Evolutionary conservation across 2,888 invertebrate species (phyloP).

Genomic region (Spilarctia lutea): DNA sequence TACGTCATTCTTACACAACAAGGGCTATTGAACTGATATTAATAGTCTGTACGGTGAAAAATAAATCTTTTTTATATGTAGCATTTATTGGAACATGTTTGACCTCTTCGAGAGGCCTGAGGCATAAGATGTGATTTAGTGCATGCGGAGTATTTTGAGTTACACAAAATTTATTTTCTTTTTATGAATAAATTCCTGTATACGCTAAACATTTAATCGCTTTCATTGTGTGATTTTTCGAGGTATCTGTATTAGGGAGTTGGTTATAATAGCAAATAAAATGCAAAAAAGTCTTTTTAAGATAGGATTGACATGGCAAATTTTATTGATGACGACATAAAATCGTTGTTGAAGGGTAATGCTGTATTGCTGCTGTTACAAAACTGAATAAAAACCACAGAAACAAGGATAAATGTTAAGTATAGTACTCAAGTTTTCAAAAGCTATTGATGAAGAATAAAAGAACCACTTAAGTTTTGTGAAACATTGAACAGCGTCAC

Average conservation of each 20-base stretch:
- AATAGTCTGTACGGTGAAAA: slow-evolving; percentile 32
- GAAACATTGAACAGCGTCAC: background rate
- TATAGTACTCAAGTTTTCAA: background rate
- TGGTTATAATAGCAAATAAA: background rate
- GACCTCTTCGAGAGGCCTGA: slow-evolving; percentile 45
- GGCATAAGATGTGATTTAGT: slow-evolving; percentile 48
- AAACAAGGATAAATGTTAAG: background rate
- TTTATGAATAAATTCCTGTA: slow-evolving; percentile 20
- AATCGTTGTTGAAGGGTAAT: background rate
- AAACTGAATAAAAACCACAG: background rate
- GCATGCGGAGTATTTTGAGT: slow-evolving; percentile 41
- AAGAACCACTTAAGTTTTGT: background rate
- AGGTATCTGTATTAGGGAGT: slow-evolving; percentile 8
- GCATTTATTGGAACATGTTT: slow-evolving; percentile 47
- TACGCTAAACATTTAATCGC: slow-evolving; percentile 18
- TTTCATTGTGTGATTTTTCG: slow-evolving; percentile 17
- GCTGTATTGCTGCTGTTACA: background rate
- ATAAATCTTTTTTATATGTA: slow-evolving; percentile 43
- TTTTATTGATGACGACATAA: background rate
- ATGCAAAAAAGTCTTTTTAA: background rate
- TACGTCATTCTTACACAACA: slow-evolving; percentile 35
- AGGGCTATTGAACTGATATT: slow-evolving; percentile 47
- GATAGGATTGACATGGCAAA: slow-evolving; percentile 5
- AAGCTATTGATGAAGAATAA: background rate
- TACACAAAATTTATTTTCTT: slow-evolving; percentile 40